Conservation (phyloP, 2,888 invertebrate genomes). For the Drosophila setosimentum region DNA sequence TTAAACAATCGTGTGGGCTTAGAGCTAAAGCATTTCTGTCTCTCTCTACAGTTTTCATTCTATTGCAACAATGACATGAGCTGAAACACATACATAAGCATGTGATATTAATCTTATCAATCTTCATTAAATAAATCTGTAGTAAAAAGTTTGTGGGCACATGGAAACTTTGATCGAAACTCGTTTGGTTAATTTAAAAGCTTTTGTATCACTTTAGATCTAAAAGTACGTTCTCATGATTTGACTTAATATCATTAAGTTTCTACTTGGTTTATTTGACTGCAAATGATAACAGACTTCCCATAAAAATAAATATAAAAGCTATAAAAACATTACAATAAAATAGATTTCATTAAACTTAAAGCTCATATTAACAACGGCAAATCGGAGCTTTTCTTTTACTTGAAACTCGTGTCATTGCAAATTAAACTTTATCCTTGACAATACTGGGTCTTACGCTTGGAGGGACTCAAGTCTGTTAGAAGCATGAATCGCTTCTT, state of each 20-base stretch:
- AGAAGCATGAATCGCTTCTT: slow-evolving; percentile 46
- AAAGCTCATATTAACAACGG: no score
- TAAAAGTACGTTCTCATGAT: no score
- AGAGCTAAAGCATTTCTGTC: slow-evolving; percentile 29
- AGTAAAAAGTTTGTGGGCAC: neutral
- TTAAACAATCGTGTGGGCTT: slow-evolving; percentile 51
- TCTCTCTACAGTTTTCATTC: neutral
- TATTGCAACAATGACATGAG: slow-evolving; percentile 28
- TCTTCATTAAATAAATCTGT: neutral
- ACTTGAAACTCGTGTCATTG: slow-evolving; percentile 36
- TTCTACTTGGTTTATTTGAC: neutral
- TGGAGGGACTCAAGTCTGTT: slow-evolving; percentile 18
- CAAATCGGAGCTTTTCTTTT: no score
- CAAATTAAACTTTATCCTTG: slow-evolving; percentile 9
- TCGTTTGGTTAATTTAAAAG: neutral
- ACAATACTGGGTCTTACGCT: slow-evolving; percentile 29
- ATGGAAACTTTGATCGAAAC: neutral
- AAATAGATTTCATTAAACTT: neutral
- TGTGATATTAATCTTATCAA: neutral
- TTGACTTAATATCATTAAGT: neutral
- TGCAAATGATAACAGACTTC: neutral
- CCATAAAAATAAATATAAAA: neutral
- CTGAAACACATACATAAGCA: slow-evolving; percentile 15
- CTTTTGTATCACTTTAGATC: no score
- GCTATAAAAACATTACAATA: neutral